Base-by-base conservation (phyloP, 2,888 invertebrate species). In the Electrophaes corylata region DNA sequence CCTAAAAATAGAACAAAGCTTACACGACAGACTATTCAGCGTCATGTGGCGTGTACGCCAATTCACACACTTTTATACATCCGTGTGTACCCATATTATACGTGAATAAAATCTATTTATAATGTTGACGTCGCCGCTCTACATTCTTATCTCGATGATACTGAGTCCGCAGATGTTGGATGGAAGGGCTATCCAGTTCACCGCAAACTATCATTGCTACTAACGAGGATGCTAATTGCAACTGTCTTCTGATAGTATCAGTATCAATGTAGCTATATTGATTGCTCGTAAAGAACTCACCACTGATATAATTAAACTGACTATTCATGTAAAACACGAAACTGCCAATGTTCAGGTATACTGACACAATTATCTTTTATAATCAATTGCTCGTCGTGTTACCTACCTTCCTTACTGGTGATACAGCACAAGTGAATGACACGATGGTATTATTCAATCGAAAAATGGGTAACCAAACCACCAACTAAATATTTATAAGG, bases 41-140 rank as follows among this genome's bases (percentile, higher is more conserved):
- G 77, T 76, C 79, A 78, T 79, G 73, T 78, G 80, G 75, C 75
- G 70, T 75, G 76, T 80, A 78, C 75, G 70, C 77, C 75, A 76
- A 81, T 82, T 83, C 79, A 81, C 77, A 51, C 33, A 56, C 53
- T 44, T 57, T 40, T 26, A 57, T 53, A 44, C 35, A 33, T 19
- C n/a, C n/a, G 23, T 79, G 82, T 81, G 66, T 70, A n/a, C n/a
- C n/a, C n/a, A n/a, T n/a, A n/a, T n/a, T n/a, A n/a, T n/a, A 78
- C 71, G 81, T 83, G 86, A 86, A 87, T 88, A 83, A 84, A 84
- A 77, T 85, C 90, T 90, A 91, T 90, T 90, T 88, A 87, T 91
- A 90, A 84, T 76, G 86, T 83, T 88, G 89, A 90, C 87, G 88
- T 76, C 75, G 78, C 63, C 81, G 87, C 75, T 83, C 87, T 71